A percentile compares a stretch with the other conserved stretches of the same genome.
Conservation (phyloP, 2,113 vertebrate genomes). For the Peromyscus californicus region DNA sequence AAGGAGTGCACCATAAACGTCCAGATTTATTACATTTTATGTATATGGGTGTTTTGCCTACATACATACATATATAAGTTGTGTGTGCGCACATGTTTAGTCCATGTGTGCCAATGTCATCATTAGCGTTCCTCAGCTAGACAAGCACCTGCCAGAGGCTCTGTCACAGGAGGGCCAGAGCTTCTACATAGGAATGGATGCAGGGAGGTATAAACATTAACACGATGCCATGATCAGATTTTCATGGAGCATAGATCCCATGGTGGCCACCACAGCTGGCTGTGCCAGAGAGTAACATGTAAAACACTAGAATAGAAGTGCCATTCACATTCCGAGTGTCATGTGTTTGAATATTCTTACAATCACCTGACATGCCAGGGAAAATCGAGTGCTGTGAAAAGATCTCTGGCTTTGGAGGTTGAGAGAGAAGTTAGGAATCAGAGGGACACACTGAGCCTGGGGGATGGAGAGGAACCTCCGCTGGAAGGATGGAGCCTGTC, state of each 20-base stretch:
- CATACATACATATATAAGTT: background rate
- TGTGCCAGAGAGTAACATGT: too few species aligned
- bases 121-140: background rate
- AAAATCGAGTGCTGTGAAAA: background rate
- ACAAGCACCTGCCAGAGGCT: background rate
- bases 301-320: background rate
- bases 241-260: too few species aligned
- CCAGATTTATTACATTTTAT: background rate
- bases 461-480: background rate
- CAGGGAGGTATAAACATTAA: too few species aligned
- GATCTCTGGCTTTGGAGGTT: background rate
- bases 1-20: too few species aligned
- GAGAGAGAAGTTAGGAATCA: constrained; percentile 26
- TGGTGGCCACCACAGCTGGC: too few species aligned
- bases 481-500: background rate
- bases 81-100: too few species aligned
- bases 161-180: background rate
- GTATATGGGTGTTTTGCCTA: background rate
- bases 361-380: background rate
- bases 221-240: too few species aligned
- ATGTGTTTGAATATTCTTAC: background rate
- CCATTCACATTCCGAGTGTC: background rate
- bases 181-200: too few species aligned
- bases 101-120: background rate
- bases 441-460: background rate